Conservation (phyloP, 2,797 vertebrate genomes). For the Sebastes matsubarae region DNA sequence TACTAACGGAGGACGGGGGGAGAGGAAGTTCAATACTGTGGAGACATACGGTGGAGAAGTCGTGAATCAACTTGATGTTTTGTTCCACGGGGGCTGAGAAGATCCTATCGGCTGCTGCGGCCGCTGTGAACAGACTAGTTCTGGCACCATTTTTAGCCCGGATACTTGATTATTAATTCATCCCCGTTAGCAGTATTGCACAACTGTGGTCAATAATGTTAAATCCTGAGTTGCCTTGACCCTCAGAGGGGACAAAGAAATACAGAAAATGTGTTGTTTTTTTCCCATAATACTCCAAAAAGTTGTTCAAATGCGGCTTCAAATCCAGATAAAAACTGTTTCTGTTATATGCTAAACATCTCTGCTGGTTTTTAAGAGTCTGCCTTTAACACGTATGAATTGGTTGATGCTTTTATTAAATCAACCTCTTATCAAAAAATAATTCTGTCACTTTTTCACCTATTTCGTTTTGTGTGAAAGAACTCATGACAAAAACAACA, state of each 20-base stretch:
- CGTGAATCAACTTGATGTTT: constrained; percentile 63
- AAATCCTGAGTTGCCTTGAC: background rate
- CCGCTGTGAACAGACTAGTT: background rate
- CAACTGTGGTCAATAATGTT: background rate
- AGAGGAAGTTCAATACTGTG: constrained; percentile 37
- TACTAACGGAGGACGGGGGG: background rate
- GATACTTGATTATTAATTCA: constrained; percentile 16
- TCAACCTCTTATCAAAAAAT: fast-evolving
- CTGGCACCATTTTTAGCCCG: constrained; percentile 11
- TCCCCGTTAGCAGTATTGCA: background rate
- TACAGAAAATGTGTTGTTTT: background rate
- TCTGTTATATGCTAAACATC: background rate
- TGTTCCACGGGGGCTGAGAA: constrained; percentile 44
- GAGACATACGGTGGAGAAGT: constrained; percentile 35
- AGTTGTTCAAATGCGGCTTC: background rate
- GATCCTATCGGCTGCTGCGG: constrained; percentile 20
- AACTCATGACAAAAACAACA: too few relatives aligned
- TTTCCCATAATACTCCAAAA: background rate
- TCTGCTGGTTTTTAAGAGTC: background rate
- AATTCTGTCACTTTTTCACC: fast-evolving
- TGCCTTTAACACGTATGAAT: background rate
- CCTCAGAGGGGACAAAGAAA: background rate
- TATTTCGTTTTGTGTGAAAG: too few relatives aligned
- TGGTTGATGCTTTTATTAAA: too few relatives aligned
- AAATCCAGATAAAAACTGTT: background rate